Evolutionary conservation across 2,888 invertebrate genomes (phyloP).

Genomic region (Heliconius cydno): DNA sequence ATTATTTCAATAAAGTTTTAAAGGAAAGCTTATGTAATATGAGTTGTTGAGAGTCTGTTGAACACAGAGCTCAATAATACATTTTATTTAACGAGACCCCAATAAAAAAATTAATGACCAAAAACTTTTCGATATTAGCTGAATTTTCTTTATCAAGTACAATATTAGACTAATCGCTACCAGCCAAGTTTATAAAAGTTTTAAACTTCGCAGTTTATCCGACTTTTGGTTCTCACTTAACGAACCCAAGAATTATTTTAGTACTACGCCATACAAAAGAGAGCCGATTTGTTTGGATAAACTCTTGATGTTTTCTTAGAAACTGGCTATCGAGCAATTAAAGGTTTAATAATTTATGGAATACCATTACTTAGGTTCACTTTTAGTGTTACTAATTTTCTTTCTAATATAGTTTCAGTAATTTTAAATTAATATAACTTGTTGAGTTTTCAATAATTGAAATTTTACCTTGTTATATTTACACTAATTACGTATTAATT

Average conservation of each 20-base stretch:
- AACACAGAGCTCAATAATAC: not conserved
- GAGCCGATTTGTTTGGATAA: not conserved
- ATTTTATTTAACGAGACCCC: not conserved
- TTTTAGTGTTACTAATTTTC: not conserved
- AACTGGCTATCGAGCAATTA: not conserved
- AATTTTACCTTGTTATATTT: too few species aligned
- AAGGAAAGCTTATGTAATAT: too few species aligned
- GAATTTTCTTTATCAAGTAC: not conserved
- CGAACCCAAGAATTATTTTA: slow-evolving; percentile 20
- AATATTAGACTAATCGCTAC: slow-evolving; percentile 16
- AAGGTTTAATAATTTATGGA: slow-evolving; percentile 15
- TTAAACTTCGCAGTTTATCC: slow-evolving; percentile 4
- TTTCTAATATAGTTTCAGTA: not conserved
- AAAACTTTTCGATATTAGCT: slow-evolving; percentile 1
- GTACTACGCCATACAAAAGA: slow-evolving; percentile 6
- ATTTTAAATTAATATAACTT: not conserved
- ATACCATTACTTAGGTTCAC: not conserved
- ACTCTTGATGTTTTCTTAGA: slow-evolving; percentile 19
- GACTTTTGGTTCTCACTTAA: slow-evolving; percentile 17
- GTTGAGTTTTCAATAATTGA: not conserved
- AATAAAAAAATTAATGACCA: not conserved
- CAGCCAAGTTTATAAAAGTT: slow-evolving; percentile 7
- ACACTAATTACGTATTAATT: too few species aligned
- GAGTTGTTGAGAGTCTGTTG: too few species aligned
- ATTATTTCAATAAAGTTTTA: too few species aligned